Evolutionary conservation across 2,888 invertebrate species (phyloP).

Genomic region (Acanthoscelides obtectus): DNA sequence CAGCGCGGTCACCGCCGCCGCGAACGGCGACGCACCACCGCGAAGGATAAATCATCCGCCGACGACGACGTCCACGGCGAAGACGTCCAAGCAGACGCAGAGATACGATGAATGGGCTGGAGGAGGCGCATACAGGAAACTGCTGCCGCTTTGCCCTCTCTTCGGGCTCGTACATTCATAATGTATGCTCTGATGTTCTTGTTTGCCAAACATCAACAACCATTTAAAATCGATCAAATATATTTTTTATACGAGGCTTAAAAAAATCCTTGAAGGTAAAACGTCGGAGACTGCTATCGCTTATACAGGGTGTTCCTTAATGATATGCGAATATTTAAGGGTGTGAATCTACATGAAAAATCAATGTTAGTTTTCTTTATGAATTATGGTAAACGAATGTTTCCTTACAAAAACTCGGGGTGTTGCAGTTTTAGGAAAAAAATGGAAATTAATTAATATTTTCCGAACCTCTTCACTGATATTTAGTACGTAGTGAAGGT

Average conservation of each 20-base stretch:
- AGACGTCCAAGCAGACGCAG: not conserved
- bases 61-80: not conserved
- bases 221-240: not conserved
- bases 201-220: not conserved
- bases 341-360: no score
- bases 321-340: no score
- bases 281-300: no score
- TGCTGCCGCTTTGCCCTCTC: not conserved
- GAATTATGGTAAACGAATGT: no score
- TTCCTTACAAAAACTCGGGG: no score
- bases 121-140: constrained; percentile 1
- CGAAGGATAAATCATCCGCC: constrained; percentile 32
- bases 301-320: no score
- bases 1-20: constrained; percentile 14
- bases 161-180: not conserved
- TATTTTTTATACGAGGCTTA: not conserved
- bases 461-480: no score
- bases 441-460: no score
- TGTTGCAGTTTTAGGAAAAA: no score
- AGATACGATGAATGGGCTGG: not conserved
- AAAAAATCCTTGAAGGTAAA: no score
- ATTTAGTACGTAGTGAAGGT: no score
- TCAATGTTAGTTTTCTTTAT: no score
- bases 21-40: not conserved
- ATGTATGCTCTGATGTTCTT: not conserved